Base-by-base conservation (phyloP, 1,140 invertebrate genomes). In the Anadara kagoshimensis region DNA sequence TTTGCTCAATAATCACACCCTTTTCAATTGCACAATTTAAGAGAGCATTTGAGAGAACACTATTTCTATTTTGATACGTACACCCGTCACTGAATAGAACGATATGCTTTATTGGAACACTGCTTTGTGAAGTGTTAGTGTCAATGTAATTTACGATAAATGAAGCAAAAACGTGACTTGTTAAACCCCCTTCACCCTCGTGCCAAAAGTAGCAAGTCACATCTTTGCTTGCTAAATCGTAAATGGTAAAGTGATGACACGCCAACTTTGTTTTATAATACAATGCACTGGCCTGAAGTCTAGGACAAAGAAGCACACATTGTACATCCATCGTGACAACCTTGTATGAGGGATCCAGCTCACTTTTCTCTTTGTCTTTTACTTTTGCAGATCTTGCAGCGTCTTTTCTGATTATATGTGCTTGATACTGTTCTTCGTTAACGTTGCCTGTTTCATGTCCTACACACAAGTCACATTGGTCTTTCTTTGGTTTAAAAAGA, bases 201-300 rank as follows among this genome's bases (percentile, higher is more conserved):
- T 20, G 24, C 20, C 54, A 61, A 44, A 61, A 61, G 26, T 61
- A 61, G 8, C 58, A 20, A 44, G 22, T 20, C 1, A 61, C 58
- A 44, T 61, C 58, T 20, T 44, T 43, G 14, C 18, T 61, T n/a
- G 43, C 24, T 43, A 61, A 44, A 10, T 61, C 58, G 45, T 20
- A 61, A 3, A 61, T 61, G 20, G 41, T 43, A 26, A 56, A 56
- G 16, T 56, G 24, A 59, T 73, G 71, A 51, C 71, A 73, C 3
- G 41, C 8, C 1, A 73, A 29, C 53, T 73, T 73, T 0, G 44
- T 73, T 26, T 73, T 73, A 29, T 73, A 73, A 29, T 67, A 73
- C 43, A 72, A 26, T 18, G 61, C 61, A 59, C 62, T 66, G 1
- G 71, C 64, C 24, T 72, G 47, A 5, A 71, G 43, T 51, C n/a